A percentile compares a stretch with the other conserved stretches of the same genome.
phyloP scores from a whole-genome alignment of 2,888 invertebrate species.

The Xestia xanthographa region DNA sequence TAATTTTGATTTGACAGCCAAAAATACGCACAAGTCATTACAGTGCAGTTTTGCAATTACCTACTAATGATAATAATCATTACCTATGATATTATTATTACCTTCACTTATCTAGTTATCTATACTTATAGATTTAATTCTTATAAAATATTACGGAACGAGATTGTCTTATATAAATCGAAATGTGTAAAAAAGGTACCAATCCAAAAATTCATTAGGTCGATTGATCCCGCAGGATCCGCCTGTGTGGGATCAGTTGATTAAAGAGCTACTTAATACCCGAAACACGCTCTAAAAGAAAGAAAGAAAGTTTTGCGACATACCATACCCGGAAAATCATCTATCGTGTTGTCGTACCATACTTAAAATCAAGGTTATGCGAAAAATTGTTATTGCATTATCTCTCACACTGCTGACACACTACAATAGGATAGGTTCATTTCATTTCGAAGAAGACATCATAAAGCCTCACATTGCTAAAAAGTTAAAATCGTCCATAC shows the following conservation, averaged over 20 bases:
- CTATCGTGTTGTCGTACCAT: background rate
- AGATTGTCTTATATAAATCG: background rate
- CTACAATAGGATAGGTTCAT: background rate
- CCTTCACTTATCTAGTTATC: conserved; percentile 4
- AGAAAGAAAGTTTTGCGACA: no score
- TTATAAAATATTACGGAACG: background rate
- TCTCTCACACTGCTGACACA: no score
- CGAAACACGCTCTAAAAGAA: no score
- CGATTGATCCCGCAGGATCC: no score
- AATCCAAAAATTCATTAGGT: no score
- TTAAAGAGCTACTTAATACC: background rate
- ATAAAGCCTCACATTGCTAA: background rate
- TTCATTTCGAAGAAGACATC: background rate
- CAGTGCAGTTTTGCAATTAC: background rate
- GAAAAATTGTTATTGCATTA: background rate
- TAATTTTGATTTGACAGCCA: background rate
- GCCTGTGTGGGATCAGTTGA: no score
- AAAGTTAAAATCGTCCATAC: background rate
- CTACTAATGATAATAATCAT: background rate
- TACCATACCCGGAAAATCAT: background rate
- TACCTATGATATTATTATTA: no score
- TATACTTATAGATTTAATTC: background rate
- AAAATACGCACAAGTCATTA: background rate
- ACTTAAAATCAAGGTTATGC: background rate
- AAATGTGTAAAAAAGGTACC: no score